Base-by-base conservation (phyloP, 2,888 invertebrate species). In the Scaptomyza reducta region DNA sequence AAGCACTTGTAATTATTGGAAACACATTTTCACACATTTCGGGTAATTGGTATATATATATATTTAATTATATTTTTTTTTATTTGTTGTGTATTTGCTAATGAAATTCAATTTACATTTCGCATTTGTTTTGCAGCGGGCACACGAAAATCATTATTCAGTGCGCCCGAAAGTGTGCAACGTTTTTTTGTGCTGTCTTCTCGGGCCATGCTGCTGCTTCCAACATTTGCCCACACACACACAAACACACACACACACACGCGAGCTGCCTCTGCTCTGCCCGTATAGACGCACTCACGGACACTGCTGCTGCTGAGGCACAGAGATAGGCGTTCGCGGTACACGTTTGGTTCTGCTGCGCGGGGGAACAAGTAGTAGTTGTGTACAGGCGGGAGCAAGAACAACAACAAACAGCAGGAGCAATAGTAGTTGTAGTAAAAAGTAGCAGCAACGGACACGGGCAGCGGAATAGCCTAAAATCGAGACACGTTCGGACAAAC, bases 131-230 rank as follows among this genome's bases (percentile, higher is more conserved):
- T 67, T 67, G 56, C 61, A 66, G 70, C 62, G 76, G 70, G 69
- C 74, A 74, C 67, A 78, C 66, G 70, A 82, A 87, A 85, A 82
- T 82, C 83, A 83, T 88, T 88, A 77, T 86, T 88, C 86, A 77
- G 84, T 79, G 76, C 72, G 79, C 70, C 58, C 80, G 70, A 63
- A 67, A 79, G 76, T 86, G 74, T 81, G 88, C 77, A 88, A 62
- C 77, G 81, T 62, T 84, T 83, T 69, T 79, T 66, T 47, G 51
- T 63, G 81, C 79, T 68, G 77, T 70, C 85, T 87, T 76, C 83
- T 83, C 87, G 82, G 85, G 81, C 87, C 80, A 81, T 81, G 84
- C 87, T 80, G 80, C 84, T 86, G 80, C 84, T 77, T 80, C 86
- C 60, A 87, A 68, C 80, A 79, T 82, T 82, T 66, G 83, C 81